Conservation (phyloP, 1,140 invertebrate genomes). For the Sminthurinus signatus region DNA sequence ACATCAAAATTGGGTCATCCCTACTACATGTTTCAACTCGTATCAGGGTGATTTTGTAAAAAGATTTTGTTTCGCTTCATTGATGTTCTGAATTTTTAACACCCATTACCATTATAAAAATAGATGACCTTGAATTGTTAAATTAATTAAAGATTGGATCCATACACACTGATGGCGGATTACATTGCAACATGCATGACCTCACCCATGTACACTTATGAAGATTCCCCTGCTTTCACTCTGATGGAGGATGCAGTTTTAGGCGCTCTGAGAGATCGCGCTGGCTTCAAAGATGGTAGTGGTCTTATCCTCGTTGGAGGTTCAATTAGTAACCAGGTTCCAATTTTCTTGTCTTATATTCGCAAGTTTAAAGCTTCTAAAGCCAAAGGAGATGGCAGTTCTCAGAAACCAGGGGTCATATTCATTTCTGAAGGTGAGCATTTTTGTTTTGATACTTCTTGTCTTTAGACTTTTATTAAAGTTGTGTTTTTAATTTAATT, state of each 20-base stretch:
- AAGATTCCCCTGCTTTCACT: constrained; percentile 77
- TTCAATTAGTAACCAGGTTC: constrained; percentile 90
- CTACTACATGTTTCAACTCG: constrained; percentile 15
- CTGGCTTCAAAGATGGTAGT: constrained; percentile 72
- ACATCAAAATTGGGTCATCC: constrained; percentile 11
- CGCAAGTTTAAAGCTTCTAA: constrained; percentile 68
- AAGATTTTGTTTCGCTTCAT: too few relatives aligned
- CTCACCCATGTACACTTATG: constrained; percentile 57
- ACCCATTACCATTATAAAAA: too few relatives aligned
- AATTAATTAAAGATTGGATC: constrained; percentile 3
- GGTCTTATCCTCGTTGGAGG: constrained; percentile 93
- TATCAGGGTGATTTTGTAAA: constrained; percentile 4
- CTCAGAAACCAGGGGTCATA: constrained; percentile 56
- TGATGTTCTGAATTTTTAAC: too few relatives aligned
- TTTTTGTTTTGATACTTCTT: too few relatives aligned
- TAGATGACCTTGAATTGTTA: not conserved
- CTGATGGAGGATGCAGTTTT: constrained; percentile 76
- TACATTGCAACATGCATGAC: not conserved
- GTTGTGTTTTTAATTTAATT: too few relatives aligned
- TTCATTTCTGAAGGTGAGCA: constrained; percentile 81
- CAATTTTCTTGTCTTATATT: constrained; percentile 80
- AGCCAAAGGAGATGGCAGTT: not conserved
- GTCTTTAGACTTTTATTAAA: too few relatives aligned
- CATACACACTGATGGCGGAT: constrained; percentile 21
- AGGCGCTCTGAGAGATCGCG: constrained; percentile 70